phyloP scores from a whole-genome alignment of 2,888 invertebrate genomes.

The Caenorhabditis sp. region DNA sequence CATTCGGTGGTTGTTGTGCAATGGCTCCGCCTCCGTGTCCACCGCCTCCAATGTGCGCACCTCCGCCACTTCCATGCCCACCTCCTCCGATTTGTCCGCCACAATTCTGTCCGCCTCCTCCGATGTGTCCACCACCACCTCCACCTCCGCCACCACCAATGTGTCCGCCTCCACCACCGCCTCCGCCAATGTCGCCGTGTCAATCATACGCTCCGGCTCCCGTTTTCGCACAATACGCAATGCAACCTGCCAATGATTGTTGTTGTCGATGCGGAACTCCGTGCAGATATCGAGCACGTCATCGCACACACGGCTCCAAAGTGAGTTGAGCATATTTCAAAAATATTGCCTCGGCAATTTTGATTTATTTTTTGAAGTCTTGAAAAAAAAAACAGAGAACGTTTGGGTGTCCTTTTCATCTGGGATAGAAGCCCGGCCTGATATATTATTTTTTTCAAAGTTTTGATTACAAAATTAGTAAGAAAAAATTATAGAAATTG shows the following conservation, averaged over 20 bases:
- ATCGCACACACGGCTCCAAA: constrained; percentile 63
- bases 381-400: too few species aligned
- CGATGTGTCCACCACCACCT: constrained; percentile 61
- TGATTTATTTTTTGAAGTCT: too few species aligned
- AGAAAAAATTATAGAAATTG: too few species aligned
- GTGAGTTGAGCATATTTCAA: too few species aligned
- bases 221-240: constrained; percentile 41
- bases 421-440: too few species aligned
- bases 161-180: constrained; percentile 60
- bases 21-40: constrained; percentile 48
- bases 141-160: constrained; percentile 62
- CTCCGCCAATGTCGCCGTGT: constrained; percentile 41
- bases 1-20: constrained; percentile 50
- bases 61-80: constrained; percentile 61
- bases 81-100: constrained; percentile 63
- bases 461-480: too few species aligned
- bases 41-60: constrained; percentile 47
- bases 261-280: constrained; percentile 66
- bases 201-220: constrained; percentile 37
- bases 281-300: constrained; percentile 59
- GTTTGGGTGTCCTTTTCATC: too few species aligned
- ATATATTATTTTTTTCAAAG: too few species aligned
- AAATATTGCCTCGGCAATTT: too few species aligned
- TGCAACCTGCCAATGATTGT: constrained; percentile 62
- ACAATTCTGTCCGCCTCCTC: constrained; percentile 64